Base-by-base conservation (phyloP, 2,888 invertebrate species). In the Anaspis maculata region DNA sequence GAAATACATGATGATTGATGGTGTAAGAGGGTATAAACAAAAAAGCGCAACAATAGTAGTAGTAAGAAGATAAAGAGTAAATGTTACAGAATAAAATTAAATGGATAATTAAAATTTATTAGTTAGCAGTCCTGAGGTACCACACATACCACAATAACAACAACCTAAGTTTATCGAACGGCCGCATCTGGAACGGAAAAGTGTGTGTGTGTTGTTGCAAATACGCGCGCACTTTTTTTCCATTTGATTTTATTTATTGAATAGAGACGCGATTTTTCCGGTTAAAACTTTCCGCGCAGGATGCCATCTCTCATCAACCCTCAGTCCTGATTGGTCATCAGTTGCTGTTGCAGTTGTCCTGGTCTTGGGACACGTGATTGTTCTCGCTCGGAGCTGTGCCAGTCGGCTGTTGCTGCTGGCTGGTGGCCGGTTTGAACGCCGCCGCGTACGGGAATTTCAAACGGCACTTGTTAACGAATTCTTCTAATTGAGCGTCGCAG, bases 371-470 rank as follows among this genome's bases (percentile, higher is more conserved):
- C 32, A 56, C 49, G 49, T 57, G 57, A 52, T 64, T 51, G 37
- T 49, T 53, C 23, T 54, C 51, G 28, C 27, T 37, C 15, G 30
- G 40, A 35, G 36, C 38, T 28, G 33, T 27, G n/a, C 57, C 31
- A 69, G n/a, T n/a, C n/a, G n/a, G n/a, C n/a, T 19, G 19, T 9
- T 19, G 19, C 9, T 9, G 19, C 9, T 34, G 25, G 43, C 48
- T 15, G 54, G 45, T 7, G 60, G 57, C 31, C 69, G 61, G 71
- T 36, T 70, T 56, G 68, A 89, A 89, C 32, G 83, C 79, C 45
- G 79, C 76, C 39, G 91, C 85, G 65, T 82, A 79, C 15, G 86
- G 85, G 68, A 85, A 91, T 53, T 73, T 76, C 49, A 68, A 67
- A 58, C 79, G 77, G 65, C 91, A 90, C 54, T 74, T 74, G 38